Percentiles rank a stretch among this genome's conserved stretches.
Conservation (phyloP, 2,113 vertebrate species). For the Myxocyprinus asiaticus region DNA sequence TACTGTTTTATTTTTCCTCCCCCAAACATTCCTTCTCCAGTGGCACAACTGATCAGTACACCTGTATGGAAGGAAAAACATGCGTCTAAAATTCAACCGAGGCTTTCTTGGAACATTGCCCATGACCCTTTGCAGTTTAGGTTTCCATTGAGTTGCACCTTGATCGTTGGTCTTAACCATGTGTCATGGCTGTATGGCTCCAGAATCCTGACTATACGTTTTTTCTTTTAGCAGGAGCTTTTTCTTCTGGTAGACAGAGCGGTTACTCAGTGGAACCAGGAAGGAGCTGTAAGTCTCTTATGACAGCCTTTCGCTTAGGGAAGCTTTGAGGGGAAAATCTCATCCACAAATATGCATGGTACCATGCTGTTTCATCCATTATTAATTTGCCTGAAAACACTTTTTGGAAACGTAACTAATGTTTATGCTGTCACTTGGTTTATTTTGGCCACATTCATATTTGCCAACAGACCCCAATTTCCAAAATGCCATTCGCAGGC, state of each 20-base stretch:
- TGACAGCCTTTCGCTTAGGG: background rate
- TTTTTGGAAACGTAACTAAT: background rate
- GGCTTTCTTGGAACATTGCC: no score
- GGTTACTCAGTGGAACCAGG: conserved; percentile 79
- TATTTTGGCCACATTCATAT: background rate
- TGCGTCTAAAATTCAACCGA: no score
- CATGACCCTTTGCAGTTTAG: background rate
- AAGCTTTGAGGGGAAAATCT: background rate
- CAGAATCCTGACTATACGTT: background rate
- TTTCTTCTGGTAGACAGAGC: conserved; percentile 78
- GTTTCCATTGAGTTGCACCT: background rate
- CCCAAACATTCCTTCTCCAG: no score
- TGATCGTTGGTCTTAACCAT: background rate
- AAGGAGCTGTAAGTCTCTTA: conserved; percentile 74
- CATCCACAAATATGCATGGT: background rate
- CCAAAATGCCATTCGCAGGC: no score
- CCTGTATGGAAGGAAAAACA: no score
- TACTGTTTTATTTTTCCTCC: no score
- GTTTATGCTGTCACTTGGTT: background rate
- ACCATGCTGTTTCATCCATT: background rate
- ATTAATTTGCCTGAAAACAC: background rate
- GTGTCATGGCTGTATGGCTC: background rate
- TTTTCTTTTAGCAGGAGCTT: conserved; percentile 70
- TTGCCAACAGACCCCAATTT: background rate
- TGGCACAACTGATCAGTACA: no score